Base-by-base conservation (phyloP, 1,140 invertebrate genomes). In the Drosophila pachea region DNA sequence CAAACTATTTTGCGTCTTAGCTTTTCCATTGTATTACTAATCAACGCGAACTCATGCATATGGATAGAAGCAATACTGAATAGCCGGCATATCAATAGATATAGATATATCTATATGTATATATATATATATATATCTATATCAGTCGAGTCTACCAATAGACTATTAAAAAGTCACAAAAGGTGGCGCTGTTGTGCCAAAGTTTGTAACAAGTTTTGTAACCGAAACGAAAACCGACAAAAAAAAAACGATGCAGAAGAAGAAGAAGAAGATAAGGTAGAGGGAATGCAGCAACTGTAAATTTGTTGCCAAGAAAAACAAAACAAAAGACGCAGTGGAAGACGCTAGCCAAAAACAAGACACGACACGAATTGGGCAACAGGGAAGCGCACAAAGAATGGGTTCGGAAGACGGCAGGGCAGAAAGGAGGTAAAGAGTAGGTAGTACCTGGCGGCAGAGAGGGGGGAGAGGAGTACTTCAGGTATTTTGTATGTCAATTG, bases 401-500 rank as follows among this genome's bases (percentile, higher is more conserved):
- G 22, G n/a, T 4, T n/a, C 4, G 4, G 58, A 8, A 11, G 14
- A 35, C 31, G 9, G 8, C 2, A 8, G 0, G 4, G 9, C n/a
- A n/a, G n/a, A n/a, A n/a, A n/a, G 4, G 32, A 68, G 50, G 47
- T 53, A 49, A 65, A 62, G 45, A n/a, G n/a, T 65, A 52, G 60
- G 48, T 56, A 49, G 47, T 56, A 50, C 33, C 59, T 42, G 58
- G 32, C 14, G 32, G 3, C 22, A 3, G 22, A 3, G 48, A 14
- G 11, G 33, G 40, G 40, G 45, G 61, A 56, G 49, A 52, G 22
- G 61, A 64, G 67, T 68, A 70, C 71, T 69, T 56, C 53, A 42
- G 59, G 66, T 54, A 69, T 64, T 69, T 73, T 73, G 60, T 73
- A 70, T 73, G 71, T 73, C 71, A 73, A 73, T 73, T 73, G 71